Evolutionary conservation across 1,140 invertebrate genomes (phyloP).

Genomic region (Euwallacea fornicatus): DNA sequence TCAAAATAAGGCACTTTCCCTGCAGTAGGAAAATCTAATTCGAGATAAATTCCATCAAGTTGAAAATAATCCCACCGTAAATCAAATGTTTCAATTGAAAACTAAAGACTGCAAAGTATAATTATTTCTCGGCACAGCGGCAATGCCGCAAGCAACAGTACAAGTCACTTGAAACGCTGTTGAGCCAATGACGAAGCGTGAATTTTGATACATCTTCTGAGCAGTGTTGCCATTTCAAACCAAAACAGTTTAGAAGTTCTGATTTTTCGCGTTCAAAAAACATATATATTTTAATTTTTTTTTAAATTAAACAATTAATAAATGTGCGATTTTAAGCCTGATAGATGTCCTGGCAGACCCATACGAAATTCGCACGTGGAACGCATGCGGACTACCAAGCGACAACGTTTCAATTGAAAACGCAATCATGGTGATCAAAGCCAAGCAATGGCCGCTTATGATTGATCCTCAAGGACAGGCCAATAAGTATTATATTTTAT

Average conservation of each 20-base stretch:
- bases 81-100: too few species aligned
- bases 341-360: slow-evolving; percentile 77
- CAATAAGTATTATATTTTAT: slow-evolving; percentile 55
- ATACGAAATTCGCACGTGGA: slow-evolving; percentile 83
- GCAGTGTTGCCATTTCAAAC: background rate
- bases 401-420: slow-evolving; percentile 86
- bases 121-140: too few species aligned
- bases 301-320: background rate
- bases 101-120: too few species aligned
- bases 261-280: background rate
- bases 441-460: slow-evolving; percentile 82
- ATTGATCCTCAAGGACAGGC: slow-evolving; percentile 92
- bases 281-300: background rate
- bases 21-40: too few species aligned
- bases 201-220: too few species aligned
- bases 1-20: too few species aligned
- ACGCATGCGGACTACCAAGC: slow-evolving; percentile 76
- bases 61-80: too few species aligned
- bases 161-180: too few species aligned
- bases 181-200: too few species aligned
- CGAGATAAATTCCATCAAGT: too few species aligned
- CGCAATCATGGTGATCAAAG: slow-evolving; percentile 79
- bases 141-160: too few species aligned
- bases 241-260: background rate
- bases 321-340: slow-evolving; percentile 56